Evolutionary conservation across 2,888 invertebrate species (phyloP).

Genomic region (Ariolimax columbianus): DNA sequence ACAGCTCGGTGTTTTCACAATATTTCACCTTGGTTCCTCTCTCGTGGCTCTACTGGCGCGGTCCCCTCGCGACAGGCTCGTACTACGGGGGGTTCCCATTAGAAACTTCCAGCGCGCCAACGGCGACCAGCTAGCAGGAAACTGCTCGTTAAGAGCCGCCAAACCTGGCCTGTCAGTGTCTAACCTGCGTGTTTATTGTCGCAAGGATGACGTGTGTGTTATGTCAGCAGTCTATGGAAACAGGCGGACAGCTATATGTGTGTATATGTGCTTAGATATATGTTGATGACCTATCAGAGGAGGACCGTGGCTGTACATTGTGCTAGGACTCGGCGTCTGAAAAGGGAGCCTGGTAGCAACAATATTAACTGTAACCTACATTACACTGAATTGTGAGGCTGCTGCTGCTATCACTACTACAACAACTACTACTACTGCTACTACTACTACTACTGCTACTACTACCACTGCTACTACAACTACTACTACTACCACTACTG

Average conservation of each 20-base stretch:
- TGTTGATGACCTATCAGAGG: too few relatives aligned
- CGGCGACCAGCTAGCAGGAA: not conserved
- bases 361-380: too few relatives aligned
- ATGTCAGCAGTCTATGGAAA: too few relatives aligned
- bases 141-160: not conserved
- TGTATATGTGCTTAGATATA: too few relatives aligned
- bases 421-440: constrained; percentile 39
- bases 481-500: not conserved
- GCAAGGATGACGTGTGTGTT: too few relatives aligned
- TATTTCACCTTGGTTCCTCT: not conserved
- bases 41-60: not conserved
- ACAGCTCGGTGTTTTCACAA: not conserved
- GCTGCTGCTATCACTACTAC: not conserved
- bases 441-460: constrained; percentile 32
- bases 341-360: too few relatives aligned
- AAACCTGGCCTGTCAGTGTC: not conserved
- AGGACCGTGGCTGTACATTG: too few relatives aligned
- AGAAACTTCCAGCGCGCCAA: not conserved
- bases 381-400: too few relatives aligned
- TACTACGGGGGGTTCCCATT: not conserved
- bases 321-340: too few relatives aligned
- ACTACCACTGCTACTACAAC: too few relatives aligned
- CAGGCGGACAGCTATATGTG: too few relatives aligned
- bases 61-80: not conserved
- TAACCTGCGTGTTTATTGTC: too few relatives aligned